Conservation (phyloP, 1,140 invertebrate species). For the Zaprionus lachaisei region DNA sequence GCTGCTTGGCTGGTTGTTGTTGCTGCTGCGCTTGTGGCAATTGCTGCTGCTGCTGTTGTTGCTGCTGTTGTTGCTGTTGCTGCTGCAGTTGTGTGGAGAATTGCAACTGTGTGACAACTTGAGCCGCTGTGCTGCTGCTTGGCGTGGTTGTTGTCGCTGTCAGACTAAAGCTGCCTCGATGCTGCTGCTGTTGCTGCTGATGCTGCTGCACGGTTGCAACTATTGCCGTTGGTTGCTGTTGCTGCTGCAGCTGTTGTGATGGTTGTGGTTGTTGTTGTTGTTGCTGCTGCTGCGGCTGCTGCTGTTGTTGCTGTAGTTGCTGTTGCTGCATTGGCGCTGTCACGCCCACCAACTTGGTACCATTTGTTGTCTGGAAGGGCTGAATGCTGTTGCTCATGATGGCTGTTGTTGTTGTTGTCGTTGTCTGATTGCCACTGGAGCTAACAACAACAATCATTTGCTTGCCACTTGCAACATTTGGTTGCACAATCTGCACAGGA, state of each 20-base stretch:
- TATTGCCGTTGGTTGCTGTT: slow-evolving; percentile 33
- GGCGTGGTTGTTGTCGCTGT: slow-evolving; percentile 31
- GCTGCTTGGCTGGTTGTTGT: slow-evolving; percentile 41
- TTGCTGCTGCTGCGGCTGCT: slow-evolving; percentile 24
- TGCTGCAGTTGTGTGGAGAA: slow-evolving; percentile 3
- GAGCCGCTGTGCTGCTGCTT: slow-evolving; percentile 29
- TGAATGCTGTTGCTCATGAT: slow-evolving; percentile 81
- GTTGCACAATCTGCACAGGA: slow-evolving; percentile 81
- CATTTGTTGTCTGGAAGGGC: slow-evolving; percentile 83
- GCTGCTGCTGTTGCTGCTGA: slow-evolving; percentile 27
- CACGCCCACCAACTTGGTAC: slow-evolving; percentile 85
- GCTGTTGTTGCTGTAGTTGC: slow-evolving; percentile 58
- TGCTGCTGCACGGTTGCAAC: slow-evolving; percentile 11
- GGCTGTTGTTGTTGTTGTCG: slow-evolving; percentile 69
- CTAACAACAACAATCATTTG: slow-evolving; percentile 74
- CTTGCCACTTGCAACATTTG: slow-evolving; percentile 80
- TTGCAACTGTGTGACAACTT: slow-evolving; percentile 26
- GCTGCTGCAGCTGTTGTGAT: slow-evolving; percentile 41
- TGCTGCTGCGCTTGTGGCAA: slow-evolving; percentile 22
- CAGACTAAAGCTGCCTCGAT: slow-evolving; percentile 38
- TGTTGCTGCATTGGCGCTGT: slow-evolving; percentile 81
- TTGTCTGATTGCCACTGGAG: slow-evolving; percentile 51
- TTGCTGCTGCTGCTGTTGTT: slow-evolving; percentile 39
- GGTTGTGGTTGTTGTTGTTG: slow-evolving; percentile 24
- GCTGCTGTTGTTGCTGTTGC: slow-evolving; percentile 26